Percentiles rank a stretch among this genome's conserved stretches.
Evolutionary conservation across 2,797 vertebrate species (phyloP).

Genomic region (Phylloscopus collybita): DNA sequence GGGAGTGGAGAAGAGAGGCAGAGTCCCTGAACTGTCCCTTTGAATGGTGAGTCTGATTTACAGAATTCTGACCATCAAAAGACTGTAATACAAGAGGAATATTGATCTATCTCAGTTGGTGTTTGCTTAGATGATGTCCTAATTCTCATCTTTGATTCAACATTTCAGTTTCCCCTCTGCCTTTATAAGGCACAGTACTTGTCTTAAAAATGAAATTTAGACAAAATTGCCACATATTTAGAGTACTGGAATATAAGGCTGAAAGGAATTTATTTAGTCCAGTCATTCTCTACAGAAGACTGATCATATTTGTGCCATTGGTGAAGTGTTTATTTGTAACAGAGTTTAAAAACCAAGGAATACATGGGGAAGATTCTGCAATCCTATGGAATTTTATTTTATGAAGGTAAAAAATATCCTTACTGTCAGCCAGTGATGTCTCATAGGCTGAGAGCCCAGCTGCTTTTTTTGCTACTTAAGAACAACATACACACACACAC

Average conservation of each 20-base stretch:
- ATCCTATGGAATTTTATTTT: background rate
- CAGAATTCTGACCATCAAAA: conserved; percentile 44
- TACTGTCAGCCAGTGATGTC: background rate
- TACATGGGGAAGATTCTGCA: background rate
- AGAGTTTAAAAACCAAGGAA: background rate
- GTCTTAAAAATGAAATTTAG: background rate
- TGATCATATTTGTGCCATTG: background rate
- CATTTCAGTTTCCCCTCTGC: background rate
- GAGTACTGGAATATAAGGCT: background rate
- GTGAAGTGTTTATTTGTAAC: background rate
- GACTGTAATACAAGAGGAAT: background rate
- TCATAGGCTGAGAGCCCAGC: background rate
- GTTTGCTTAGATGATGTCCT: background rate
- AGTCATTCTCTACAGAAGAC: background rate
- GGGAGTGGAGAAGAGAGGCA: conserved; percentile 42
- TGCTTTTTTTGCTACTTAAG: background rate
- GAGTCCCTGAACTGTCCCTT: conserved; percentile 37
- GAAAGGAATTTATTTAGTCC: background rate
- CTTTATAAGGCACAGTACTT: background rate
- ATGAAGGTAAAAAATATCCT: background rate
- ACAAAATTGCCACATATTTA: background rate
- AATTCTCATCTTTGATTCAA: background rate
- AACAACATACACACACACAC: background rate
- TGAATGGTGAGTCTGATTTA: conserved; percentile 71
- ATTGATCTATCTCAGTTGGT: background rate